These are phyloP conservation scores for Melospiza georgiana DNA, from an alignment of 2,113 vertebrate species.

Conservation along the genomic window DNA sequence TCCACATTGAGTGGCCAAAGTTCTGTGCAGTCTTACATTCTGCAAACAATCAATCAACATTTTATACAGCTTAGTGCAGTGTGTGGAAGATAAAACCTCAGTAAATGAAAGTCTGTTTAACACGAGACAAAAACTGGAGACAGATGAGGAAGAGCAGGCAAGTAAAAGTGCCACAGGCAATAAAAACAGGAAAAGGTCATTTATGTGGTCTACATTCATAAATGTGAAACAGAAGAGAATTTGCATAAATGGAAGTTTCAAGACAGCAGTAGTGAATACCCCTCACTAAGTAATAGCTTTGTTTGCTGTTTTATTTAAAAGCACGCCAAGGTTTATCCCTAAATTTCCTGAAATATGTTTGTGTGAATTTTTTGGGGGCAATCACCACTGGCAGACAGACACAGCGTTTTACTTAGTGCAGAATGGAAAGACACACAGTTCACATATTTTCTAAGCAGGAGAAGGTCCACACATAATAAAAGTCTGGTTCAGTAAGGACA, in stretches of 20 bases:
- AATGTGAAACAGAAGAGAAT: neutral
- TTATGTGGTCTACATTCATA: neutral
- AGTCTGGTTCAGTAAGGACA: neutral
- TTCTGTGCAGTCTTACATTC: neutral
- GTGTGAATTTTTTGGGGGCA: neutral
- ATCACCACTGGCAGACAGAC: neutral
- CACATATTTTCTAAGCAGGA: neutral
- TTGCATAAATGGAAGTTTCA: neutral
- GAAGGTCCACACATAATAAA: neutral
- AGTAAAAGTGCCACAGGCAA: neutral
- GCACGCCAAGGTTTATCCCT: neutral
- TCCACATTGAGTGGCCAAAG: neutral
- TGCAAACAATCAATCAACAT: neutral
- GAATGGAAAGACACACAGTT: neutral
- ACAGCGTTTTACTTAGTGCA: neutral
- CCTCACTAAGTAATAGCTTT: neutral
- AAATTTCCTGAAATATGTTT: neutral
- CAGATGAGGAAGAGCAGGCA: slow-evolving; percentile 3
- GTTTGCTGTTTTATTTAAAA: neutral
- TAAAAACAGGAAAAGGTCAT: neutral
- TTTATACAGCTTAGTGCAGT: neutral
- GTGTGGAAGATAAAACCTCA: neutral
- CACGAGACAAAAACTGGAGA: neutral
- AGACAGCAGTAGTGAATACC: neutral
- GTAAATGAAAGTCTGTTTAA: neutral